Evolutionary conservation across 2,797 vertebrate species (phyloP).

Genomic region (Cyprinodon diabolis): DNA sequence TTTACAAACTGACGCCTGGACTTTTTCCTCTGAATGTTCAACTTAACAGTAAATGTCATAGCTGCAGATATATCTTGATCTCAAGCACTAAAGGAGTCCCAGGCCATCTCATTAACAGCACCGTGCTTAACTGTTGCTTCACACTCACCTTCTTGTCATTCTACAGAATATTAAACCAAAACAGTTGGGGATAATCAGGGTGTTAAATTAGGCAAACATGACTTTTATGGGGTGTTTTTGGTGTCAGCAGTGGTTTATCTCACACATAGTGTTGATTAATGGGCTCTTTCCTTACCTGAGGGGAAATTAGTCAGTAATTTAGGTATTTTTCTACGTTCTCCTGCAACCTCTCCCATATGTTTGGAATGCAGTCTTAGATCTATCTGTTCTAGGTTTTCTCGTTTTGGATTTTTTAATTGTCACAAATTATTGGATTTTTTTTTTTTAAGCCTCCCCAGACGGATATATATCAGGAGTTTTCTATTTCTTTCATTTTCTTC

Average conservation of each 20-base stretch:
- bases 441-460: too few relatives aligned
- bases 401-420: not conserved
- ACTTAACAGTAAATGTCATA: not conserved
- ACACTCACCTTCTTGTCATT: not conserved
- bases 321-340: not conserved
- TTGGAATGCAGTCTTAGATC: too few relatives aligned
- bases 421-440: too few relatives aligned
- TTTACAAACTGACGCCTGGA: not conserved
- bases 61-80: not conserved
- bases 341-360: not conserved
- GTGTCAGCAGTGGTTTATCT: not conserved
- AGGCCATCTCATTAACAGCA: not conserved
- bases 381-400: not conserved
- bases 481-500: not conserved
- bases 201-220: not conserved
- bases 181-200: not conserved
- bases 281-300: not conserved
- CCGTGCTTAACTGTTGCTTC: not conserved
- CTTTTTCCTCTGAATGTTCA: not conserved
- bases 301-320: not conserved
- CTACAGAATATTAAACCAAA: not conserved
- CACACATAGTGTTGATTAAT: not conserved
- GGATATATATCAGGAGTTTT: not conserved
- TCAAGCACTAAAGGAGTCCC: too few relatives aligned
- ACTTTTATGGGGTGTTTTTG: not conserved